phyloP scores from a whole-genome alignment of 2,797 vertebrate genomes.

The Vireo griseus region DNA sequence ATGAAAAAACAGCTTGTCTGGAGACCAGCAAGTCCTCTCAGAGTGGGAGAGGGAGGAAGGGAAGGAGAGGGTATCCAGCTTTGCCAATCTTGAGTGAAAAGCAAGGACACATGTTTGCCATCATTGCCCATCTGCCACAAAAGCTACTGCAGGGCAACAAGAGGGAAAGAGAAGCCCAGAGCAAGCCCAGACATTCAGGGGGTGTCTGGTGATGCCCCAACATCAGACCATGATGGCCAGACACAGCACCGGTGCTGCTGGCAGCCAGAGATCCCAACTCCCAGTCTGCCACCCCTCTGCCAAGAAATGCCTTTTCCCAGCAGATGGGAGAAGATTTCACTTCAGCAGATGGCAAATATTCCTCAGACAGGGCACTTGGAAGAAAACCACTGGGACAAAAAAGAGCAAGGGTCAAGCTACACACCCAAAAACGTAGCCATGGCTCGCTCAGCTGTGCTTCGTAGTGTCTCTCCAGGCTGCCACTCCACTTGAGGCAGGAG shows the following conservation, averaged over 20 bases:
- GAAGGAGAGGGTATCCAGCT: not conserved
- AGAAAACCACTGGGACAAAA: not conserved
- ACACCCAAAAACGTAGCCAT: conserved; percentile 82
- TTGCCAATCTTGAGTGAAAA: not conserved
- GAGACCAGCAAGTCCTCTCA: not conserved
- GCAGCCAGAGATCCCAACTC: not conserved
- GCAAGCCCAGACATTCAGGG: not conserved
- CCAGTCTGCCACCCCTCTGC: not conserved
- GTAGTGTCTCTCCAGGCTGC: conserved; percentile 88
- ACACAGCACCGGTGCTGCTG: not conserved
- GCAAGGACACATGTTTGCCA: not conserved
- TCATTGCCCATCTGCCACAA: not conserved
- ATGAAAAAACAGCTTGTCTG: not conserved
- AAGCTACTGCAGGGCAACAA: not conserved
- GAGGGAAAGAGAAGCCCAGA: not conserved
- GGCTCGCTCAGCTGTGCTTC: conserved; percentile 86
- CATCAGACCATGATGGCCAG: not conserved
- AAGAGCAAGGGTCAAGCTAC: not conserved
- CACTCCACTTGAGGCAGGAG: conserved; percentile 88
- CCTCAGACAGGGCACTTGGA: not conserved
- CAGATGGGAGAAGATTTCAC: not conserved
- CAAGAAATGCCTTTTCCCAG: not conserved
- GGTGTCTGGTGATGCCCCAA: not conserved
- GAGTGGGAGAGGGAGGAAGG: not conserved
- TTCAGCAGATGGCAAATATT: not conserved